Percentiles rank a stretch among this genome's conserved stretches.
Conservation (phyloP, 2,113 vertebrate species). For the Uropsilus gracilis region DNA sequence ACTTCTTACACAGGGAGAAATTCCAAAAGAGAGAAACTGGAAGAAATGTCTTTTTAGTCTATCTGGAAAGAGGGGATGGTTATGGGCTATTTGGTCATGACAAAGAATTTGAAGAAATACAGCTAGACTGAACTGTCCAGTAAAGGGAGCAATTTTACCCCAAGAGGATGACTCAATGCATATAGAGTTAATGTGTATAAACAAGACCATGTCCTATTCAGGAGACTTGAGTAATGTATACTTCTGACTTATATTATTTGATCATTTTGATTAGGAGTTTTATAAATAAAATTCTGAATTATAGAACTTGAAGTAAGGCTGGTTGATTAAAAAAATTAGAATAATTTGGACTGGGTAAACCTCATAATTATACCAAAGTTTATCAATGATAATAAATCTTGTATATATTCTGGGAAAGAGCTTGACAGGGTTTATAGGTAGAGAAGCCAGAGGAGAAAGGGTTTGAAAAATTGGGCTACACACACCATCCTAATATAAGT, state of each 20-base stretch:
- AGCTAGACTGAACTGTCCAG: neutral
- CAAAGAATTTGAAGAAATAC: conserved; percentile 32
- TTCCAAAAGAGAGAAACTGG: conserved; percentile 42
- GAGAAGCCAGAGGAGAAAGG: neutral
- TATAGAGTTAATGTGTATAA: conserved; percentile 47
- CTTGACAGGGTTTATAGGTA: neutral
- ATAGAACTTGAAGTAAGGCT: neutral
- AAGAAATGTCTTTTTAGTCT: neutral
- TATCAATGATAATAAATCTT: conserved; percentile 25
- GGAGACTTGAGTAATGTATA: conserved; percentile 10
- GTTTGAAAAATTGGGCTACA: neutral
- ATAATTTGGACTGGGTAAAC: conserved; percentile 13
- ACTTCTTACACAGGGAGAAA: neutral
- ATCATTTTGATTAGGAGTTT: conserved; percentile 54
- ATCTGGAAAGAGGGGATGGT: neutral
- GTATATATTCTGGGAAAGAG: neutral
- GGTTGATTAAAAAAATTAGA: conserved; percentile 27
- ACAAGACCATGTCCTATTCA: neutral
- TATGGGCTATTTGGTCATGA: conserved; percentile 13
- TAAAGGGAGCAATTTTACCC: neutral
- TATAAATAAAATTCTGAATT: conserved; percentile 31
- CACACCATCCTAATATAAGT: neutral
- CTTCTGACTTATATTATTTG: conserved; percentile 20
- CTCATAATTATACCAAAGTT: neutral
- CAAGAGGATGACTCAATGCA: conserved; percentile 32